Conservation (phyloP, 2,888 invertebrate species). For the Drosophila imparisetae region DNA sequence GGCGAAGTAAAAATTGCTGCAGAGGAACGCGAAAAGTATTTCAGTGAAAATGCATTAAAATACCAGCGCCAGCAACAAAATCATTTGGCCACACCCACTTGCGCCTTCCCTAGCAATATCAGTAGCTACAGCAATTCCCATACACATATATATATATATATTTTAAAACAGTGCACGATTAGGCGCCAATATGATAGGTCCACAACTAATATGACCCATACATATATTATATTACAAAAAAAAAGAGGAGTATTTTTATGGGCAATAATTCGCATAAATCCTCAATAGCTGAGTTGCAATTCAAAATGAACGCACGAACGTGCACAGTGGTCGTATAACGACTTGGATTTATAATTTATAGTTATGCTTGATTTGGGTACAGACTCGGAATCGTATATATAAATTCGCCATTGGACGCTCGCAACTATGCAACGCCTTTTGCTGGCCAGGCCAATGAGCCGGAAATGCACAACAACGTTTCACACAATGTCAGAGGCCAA, state of each 20-base stretch:
- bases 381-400: constrained; percentile 24
- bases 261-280: constrained; percentile 62
- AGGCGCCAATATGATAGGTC: constrained; percentile 45
- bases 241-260: constrained; percentile 59
- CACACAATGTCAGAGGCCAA: constrained; percentile 53
- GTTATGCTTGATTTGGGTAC: constrained; percentile 56
- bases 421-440: constrained; percentile 45
- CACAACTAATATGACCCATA: constrained; percentile 20
- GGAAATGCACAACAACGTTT: constrained; percentile 61
- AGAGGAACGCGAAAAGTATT: constrained; percentile 58
- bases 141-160: neutral
- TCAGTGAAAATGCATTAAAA: constrained; percentile 77
- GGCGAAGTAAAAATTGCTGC: constrained; percentile 60
- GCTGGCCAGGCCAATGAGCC: constrained; percentile 68
- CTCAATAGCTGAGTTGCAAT: constrained; percentile 51
- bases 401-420: constrained; percentile 31
- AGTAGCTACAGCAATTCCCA: neutral
- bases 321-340: constrained; percentile 42
- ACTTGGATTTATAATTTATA: constrained; percentile 63
- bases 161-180: constrained; percentile 47
- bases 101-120: neutral
- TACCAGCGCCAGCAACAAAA: constrained; percentile 49
- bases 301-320: constrained; percentile 57
- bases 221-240: constrained; percentile 1
- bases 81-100: constrained; percentile 13